Evolutionary conservation across 2,113 vertebrate genomes (phyloP), one percentile per base, ranked within the genome.

Genomic region (Clarias macrocephalus): DNA sequence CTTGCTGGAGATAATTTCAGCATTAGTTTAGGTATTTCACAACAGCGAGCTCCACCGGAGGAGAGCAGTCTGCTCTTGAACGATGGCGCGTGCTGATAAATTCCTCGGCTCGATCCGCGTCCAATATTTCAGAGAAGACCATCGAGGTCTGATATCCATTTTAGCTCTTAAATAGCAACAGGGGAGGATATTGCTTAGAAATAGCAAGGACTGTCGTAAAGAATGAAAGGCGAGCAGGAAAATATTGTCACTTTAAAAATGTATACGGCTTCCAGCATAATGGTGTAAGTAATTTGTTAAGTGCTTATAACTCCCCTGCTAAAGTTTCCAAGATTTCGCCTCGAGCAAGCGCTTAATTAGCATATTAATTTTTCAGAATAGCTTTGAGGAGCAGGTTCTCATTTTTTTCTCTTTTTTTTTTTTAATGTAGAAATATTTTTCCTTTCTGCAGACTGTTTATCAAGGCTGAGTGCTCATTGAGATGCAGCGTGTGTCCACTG

Each of bases 241-340:
- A 82, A 89, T 90, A 86, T 82, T 90, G 88, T 90, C 85, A 79
- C 66, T 92, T 93, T 92, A 92, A 92, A 93, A 91, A 93, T 90
- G 91, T 92, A 93, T 92, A 91, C 90, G 88, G 92, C 92, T 93
- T 88, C 88, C 88, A 93, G 92, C 88, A 73, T 93, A 92, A 92
- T 92, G 89, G 91, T 93, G 90, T 93, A 92, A 92, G 92, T 93
- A 93, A 93, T 93, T 92, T 93, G 91, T 91, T 93, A 93, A 92
- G 91, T 93, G 92, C 91, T 93, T 92, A 92, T 93, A 92, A 93
- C 91, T 92, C 92, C 92, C 91, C 83, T 90, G 92, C 91, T 92
- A 91, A 93, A 92, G 91, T 93, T 92, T 93, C 88, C 79, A 88
- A 91, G 91, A 92, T 91, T 93, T 93, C 75, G 91, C 91, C 92